Base-by-base conservation (phyloP, 2,888 invertebrate species). In the Rhingia campestris region DNA sequence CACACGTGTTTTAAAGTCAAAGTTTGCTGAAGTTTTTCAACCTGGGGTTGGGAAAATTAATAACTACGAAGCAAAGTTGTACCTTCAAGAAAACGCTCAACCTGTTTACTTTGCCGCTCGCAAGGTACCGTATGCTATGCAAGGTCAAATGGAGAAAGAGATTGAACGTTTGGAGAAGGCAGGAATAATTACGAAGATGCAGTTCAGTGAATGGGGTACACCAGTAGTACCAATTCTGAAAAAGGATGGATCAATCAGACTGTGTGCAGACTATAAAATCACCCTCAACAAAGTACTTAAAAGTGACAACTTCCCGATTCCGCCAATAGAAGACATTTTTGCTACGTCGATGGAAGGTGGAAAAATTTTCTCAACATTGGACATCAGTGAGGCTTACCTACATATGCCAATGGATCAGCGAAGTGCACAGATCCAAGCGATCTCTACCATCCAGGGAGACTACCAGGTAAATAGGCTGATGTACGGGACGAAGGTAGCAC, bases 401-500 rank as follows among this genome's bases (percentile, higher is more conserved):
- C 49, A 45, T n/a, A 59, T 59, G 59, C 59, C 59, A 45, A 59
- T 59, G 45, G 56, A 58, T 58, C 4, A 30, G 10, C 5, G 7
- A 30, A 43, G 43, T 4, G 22, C 22, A 22, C 22, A 22, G 22
- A 22, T 2, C 1, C 22, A 22, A 22, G 22, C 1, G 22, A 22
- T 63, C 35, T 12, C 63, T 14, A 63, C 47, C 9, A 63, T 63
- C 33, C 33, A 49, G 12, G 12, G 49, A 4, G 49, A 63, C 14
- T 63, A 47, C 30, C 7, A 22, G 35, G 47, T 63, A 14, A 63
- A 49, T 63, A 6, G 63, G 5, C 37, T 47, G 3, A 47, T 63
- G 37, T 63, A 37, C 14, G 47, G 35, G 3, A 63, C 63, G 3
- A 63, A 63, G 14, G 49, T 47, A 7, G 33, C 47, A 35, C 63